These are phyloP conservation scores for Perccottus glenii DNA, from an alignment of 2,113 vertebrate species.

Conservation along the genomic window DNA sequence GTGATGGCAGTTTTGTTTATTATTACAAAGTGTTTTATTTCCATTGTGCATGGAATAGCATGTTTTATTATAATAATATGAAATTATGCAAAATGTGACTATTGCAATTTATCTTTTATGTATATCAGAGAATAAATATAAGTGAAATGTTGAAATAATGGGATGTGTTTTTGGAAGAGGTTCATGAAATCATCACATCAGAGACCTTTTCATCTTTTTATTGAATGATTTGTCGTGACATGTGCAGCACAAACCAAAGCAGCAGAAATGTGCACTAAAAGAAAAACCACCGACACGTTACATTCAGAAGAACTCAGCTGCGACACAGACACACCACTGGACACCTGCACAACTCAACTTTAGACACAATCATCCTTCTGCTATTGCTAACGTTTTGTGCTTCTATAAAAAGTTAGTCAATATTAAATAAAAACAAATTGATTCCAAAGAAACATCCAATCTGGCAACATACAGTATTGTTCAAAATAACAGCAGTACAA, in stretches of 20 bases:
- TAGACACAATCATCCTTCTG: background rate
- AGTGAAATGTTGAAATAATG: too few species aligned
- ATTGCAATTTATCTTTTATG: too few species aligned
- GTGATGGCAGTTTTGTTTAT: too few species aligned
- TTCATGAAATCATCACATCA: too few species aligned
- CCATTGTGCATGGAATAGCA: too few species aligned
- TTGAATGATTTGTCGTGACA: constrained; percentile 47
- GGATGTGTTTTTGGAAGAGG: too few species aligned
- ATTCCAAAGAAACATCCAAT: background rate
- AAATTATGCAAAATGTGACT: too few species aligned
- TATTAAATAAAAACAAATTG: background rate
- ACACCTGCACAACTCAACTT: background rate
- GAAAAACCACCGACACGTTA: constrained; percentile 45
- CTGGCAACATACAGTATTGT: background rate
- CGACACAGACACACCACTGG: constrained; percentile 1
- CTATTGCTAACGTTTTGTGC: constrained; percentile 3
- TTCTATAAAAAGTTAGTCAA: background rate
- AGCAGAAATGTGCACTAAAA: constrained; percentile 48
- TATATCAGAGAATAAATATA: too few species aligned
- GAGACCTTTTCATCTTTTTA: constrained; percentile 33
- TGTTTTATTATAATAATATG: too few species aligned
- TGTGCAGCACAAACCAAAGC: constrained; percentile 24
- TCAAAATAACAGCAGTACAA: too few species aligned
- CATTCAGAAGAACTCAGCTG: constrained; percentile 51
- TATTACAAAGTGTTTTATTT: too few species aligned